phyloP scores from a whole-genome alignment of 2,113 vertebrate genomes.

The Sapajus apella region DNA sequence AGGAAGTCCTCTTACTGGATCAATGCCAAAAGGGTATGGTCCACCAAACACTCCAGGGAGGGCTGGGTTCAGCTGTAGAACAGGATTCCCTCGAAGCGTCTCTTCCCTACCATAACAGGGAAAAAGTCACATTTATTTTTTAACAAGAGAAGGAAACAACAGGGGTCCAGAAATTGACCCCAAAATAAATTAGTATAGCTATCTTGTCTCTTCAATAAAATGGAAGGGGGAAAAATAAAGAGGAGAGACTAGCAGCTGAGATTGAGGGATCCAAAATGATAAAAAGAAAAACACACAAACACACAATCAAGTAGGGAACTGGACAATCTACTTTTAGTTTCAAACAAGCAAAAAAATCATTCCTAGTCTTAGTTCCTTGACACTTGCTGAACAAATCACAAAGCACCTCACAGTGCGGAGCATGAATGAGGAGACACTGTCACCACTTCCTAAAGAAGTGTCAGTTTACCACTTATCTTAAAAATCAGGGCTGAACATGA shows the following conservation, averaged over 20 bases:
- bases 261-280: not conserved
- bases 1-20: constrained; percentile 88
- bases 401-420: not conserved
- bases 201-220: not conserved
- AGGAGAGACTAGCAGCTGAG: not conserved
- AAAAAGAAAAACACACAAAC: not conserved
- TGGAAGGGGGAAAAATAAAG: not conserved
- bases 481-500: not conserved
- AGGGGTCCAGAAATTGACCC: not conserved
- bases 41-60: constrained; percentile 92
- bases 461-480: not conserved
- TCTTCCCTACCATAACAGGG: constrained; percentile 80
- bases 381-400: not conserved
- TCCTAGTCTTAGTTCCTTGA: not conserved
- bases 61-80: constrained; percentile 93
- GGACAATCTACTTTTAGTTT: not conserved
- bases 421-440: not conserved
- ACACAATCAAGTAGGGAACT: not conserved
- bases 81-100: constrained; percentile 82
- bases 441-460: not conserved
- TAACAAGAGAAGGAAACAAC: not conserved
- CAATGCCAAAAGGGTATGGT: constrained; percentile 97
- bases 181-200: constrained; percentile 12
- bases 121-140: constrained; percentile 51
- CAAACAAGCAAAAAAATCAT: not conserved